Conservation (phyloP, 2,797 vertebrate genomes). For the Poeciliopsis presidionis region DNA sequence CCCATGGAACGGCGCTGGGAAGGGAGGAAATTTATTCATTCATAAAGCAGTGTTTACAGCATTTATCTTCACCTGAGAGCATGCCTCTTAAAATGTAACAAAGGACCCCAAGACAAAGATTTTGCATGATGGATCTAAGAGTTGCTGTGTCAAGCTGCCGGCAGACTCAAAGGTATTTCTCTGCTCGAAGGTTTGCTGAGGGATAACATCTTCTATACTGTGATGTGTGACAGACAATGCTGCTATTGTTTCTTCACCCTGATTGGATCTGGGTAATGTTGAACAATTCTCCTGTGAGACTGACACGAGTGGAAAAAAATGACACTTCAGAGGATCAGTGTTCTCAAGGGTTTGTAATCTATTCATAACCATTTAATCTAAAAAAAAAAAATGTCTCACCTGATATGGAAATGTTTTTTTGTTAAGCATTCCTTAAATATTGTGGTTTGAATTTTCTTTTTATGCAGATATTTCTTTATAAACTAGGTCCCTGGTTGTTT, state of each 20-base stretch:
- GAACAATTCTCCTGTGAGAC: constrained; percentile 24
- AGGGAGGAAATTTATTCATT: constrained; percentile 77
- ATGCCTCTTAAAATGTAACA: constrained; percentile 74
- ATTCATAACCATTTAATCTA: neutral
- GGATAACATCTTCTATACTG: constrained; percentile 47
- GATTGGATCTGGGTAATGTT: constrained; percentile 53
- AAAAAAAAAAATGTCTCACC: neutral
- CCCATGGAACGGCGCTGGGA: constrained; percentile 54
- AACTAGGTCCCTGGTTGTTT: constrained; percentile 17
- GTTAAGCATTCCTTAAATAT: constrained; percentile 2
- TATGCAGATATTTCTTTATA: constrained; percentile 32
- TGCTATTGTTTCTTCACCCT: constrained; percentile 47
- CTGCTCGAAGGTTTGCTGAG: constrained; percentile 28
- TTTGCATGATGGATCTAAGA: constrained; percentile 65
- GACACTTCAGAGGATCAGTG: constrained; percentile 7
- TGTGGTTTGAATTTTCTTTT: constrained; percentile 9
- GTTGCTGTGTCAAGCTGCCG: constrained; percentile 58
- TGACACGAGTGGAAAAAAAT: constrained; percentile 41
- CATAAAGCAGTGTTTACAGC: constrained; percentile 80
- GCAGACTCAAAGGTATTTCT: constrained; percentile 49
- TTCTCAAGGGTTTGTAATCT: neutral
- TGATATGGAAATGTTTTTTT: neutral
- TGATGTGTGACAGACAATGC: constrained; percentile 38
- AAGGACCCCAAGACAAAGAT: constrained; percentile 72
- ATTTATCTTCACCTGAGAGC: constrained; percentile 78